Evolutionary conservation across 2,888 invertebrate species (phyloP).

Genomic region (Odontocerum albicorne): DNA sequence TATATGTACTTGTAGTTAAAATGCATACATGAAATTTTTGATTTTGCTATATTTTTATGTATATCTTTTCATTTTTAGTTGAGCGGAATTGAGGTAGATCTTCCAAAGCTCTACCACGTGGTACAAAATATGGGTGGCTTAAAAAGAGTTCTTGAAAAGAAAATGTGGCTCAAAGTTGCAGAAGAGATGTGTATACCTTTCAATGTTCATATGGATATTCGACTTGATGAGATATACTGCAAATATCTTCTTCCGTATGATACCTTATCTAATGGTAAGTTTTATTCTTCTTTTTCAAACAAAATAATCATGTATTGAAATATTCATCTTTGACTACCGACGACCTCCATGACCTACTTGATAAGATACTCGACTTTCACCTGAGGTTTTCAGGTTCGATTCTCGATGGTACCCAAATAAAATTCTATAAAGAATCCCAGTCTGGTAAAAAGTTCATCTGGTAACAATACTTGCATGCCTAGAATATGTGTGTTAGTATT

Average conservation of each 20-base stretch:
- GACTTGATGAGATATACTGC: slow-evolving; percentile 86
- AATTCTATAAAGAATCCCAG: too few species aligned
- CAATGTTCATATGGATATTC: slow-evolving; percentile 74
- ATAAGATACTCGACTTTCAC: neutral
- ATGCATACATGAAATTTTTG: too few species aligned
- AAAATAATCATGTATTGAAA: slow-evolving; percentile 14
- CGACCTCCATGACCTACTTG: neutral
- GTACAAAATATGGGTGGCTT: slow-evolving; percentile 86
- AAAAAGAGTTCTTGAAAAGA: slow-evolving; percentile 83
- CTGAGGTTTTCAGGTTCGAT: too few species aligned
- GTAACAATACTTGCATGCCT: too few species aligned
- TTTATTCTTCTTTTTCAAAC: neutral
- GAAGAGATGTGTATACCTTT: slow-evolving; percentile 86
- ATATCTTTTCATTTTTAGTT: slow-evolving; percentile 57
- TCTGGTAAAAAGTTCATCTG: too few species aligned
- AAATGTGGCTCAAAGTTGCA: slow-evolving; percentile 86
- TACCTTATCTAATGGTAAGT: slow-evolving; percentile 70
- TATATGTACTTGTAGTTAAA: too few species aligned
- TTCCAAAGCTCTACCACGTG: slow-evolving; percentile 81
- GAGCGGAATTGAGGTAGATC: slow-evolving; percentile 88
- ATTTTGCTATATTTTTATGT: too few species aligned
- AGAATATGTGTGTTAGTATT: too few species aligned
- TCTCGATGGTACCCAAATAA: too few species aligned
- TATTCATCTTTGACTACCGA: neutral
- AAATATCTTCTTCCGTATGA: slow-evolving; percentile 90